Evolutionary conservation across 1,140 invertebrate genomes (phyloP), one percentile per base, ranked within the genome.

Genomic region (Drosophila sturtevanti): DNA sequence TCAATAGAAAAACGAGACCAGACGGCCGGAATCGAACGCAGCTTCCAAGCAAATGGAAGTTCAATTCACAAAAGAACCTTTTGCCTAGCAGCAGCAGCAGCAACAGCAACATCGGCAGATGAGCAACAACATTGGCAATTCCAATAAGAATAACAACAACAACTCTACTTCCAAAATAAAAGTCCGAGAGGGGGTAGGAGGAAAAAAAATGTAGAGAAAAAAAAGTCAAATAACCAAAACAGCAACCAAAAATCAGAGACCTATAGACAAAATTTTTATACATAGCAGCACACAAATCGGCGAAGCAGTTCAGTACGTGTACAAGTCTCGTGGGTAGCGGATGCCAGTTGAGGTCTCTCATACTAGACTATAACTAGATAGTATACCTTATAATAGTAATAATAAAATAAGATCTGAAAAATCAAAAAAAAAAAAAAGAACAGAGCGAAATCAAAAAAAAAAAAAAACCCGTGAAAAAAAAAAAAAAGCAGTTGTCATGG

Each of bases 241-340:
- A 77, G 51, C 68, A 68, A 73, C 37, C 34, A 38, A 66, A 77
- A 68, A 72, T 67, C 16, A 48, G 41, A 67, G 79, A 77, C 54
- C 68, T 89, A 72, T 77, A 72, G 79, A 69, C 85, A 48, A 89
- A 89, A 89, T 84, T 89, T 89, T 75, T 82, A 90, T 91, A 91
- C 90, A 90, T 91, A 91, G 90, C 77, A 38, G 72, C 77, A 72
- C 74, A 86, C 72, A 76, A 58, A 70, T 77, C 74, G 73, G 60
- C 72, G 63, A 66, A 86, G 72, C 74, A 89, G 90, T 77, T 91
- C 90, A 91, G 90, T 91, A 78, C 77, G 90, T 86, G 90, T 89
- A 91, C 89, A 89, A 91, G 79, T 90, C 82, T 91, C 90, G 90
- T 91, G 87, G 79, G 79, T 89, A 89, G 84, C 90, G 90, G 90